Percentiles rank a stretch among this genome's conserved stretches.
Conservation (phyloP, 2,113 vertebrate genomes). For the Taxidea taxus region DNA sequence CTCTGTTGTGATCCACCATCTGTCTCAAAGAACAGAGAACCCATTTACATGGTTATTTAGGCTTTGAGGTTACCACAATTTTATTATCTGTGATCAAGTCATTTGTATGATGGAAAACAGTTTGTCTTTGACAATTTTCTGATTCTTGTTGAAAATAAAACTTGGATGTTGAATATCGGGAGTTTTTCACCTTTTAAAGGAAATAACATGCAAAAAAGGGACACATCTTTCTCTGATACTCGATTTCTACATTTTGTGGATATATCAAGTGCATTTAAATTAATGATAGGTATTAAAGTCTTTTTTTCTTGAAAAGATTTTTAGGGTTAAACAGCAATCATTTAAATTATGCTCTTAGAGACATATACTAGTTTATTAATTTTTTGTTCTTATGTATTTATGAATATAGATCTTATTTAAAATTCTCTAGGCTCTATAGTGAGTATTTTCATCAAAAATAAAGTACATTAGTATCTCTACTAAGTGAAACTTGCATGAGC, state of each 20-base stretch:
- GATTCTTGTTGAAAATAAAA: conserved; percentile 72
- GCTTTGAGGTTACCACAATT: conserved; percentile 70
- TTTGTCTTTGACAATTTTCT: conserved; percentile 75
- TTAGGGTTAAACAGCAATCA: background rate
- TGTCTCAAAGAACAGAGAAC: conserved; percentile 71
- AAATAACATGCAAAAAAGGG: conserved; percentile 22
- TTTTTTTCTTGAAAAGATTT: conserved; percentile 19
- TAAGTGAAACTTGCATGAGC: background rate
- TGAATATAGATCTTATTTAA: background rate
- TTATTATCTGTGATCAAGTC: conserved; percentile 74
- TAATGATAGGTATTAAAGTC: conserved; percentile 49
- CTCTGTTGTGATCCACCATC: conserved; percentile 67
- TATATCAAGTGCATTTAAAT: conserved; percentile 60
- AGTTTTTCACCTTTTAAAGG: conserved; percentile 29
- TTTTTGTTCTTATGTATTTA: background rate
- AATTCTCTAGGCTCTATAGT: background rate
- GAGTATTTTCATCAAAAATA: background rate
- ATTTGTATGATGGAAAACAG: conserved; percentile 57
- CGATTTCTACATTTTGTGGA: conserved; percentile 20
- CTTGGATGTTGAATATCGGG: conserved; percentile 60
- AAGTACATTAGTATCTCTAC: background rate
- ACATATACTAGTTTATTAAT: background rate
- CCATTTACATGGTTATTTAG: conserved; percentile 77
- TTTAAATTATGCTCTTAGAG: background rate
- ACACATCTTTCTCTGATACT: conserved; percentile 32